These are phyloP conservation scores for Arctia plantaginis DNA, from an alignment of 2,888 invertebrate genomes.

Conservation along the genomic window DNA sequence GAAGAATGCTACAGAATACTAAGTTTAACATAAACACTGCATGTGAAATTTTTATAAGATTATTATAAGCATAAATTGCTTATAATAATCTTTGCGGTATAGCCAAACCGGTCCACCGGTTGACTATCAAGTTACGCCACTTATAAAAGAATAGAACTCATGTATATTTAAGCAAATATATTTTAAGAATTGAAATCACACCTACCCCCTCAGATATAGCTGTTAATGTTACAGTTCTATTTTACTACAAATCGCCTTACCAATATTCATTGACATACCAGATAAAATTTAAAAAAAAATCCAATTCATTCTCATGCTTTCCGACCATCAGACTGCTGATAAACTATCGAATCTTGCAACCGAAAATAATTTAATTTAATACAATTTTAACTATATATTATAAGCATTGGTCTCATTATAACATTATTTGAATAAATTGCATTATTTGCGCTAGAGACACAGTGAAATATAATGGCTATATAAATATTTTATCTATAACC, in stretches of 20 bases:
- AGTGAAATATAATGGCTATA: background rate
- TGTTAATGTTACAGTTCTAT: background rate
- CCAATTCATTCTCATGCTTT: background rate
- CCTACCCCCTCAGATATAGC: background rate
- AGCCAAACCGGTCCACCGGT: background rate
- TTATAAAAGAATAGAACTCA: background rate
- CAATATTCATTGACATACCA: background rate
- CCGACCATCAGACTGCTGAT: too few relatives aligned
- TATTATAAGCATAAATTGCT: too few relatives aligned
- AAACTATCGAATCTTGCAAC: background rate
- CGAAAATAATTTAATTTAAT: background rate
- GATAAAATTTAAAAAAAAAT: background rate
- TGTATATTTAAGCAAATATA: background rate
- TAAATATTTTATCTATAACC: background rate
- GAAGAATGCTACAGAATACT: background rate
- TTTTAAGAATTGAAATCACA: background rate
- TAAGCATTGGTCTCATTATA: background rate
- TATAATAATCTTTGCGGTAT: background rate
- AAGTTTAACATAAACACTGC: background rate
- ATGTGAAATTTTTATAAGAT: background rate
- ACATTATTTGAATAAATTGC: background rate
- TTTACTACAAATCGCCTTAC: too few relatives aligned
- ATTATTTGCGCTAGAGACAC: background rate
- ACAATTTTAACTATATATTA: background rate
- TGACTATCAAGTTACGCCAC: background rate